Conservation (phyloP, 2,888 invertebrate genomes). For the Merodon equestris region DNA sequence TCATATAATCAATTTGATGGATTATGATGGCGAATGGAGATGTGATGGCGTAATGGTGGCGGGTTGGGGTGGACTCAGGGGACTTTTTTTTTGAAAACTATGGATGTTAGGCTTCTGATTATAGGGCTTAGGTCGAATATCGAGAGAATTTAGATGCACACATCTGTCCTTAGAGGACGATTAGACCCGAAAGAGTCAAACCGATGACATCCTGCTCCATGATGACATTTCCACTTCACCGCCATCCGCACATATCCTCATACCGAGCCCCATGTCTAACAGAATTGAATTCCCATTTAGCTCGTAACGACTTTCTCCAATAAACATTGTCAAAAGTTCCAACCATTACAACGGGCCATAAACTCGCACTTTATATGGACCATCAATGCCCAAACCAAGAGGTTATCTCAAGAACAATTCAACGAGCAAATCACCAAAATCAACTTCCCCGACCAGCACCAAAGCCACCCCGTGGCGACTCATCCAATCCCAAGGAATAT, state of each 20-base stretch:
- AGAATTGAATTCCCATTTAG: background rate
- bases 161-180: no score
- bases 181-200: no score
- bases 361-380: background rate
- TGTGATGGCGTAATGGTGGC: no score
- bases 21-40: slow-evolving; percentile 33
- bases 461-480: background rate
- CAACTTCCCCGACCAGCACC: background rate
- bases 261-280: no score
- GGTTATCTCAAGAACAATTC: slow-evolving; percentile 10
- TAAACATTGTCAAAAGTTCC: background rate
- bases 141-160: no score
- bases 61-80: no score
- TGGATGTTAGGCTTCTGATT: background rate
- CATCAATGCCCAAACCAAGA: background rate
- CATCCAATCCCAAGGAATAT: background rate
- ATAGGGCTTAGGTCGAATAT: no score
- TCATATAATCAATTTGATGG: slow-evolving; percentile 66
- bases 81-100: no score
- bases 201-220: no score
- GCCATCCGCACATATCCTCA: no score
- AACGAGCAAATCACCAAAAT: slow-evolving; percentile 11
- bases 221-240: no score
- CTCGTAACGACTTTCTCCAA: background rate
- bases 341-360: background rate